These are phyloP conservation scores for Fregata magnificens DNA, from an alignment of 2,113 vertebrate species.

Conservation along the genomic window DNA sequence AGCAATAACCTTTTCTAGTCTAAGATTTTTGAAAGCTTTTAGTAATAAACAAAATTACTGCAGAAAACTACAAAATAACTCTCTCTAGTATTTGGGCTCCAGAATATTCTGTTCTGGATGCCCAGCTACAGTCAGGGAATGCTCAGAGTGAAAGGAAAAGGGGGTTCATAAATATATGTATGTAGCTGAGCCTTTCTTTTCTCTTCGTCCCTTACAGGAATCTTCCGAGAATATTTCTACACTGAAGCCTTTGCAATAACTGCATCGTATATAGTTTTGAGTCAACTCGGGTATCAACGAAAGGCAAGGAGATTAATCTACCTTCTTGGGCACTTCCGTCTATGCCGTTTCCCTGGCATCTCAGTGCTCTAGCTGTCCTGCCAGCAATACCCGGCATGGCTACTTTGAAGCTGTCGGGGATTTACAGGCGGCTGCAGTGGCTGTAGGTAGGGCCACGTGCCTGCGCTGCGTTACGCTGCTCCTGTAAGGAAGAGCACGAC, in stretches of 20 bases:
- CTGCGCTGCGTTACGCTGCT: too few relatives aligned
- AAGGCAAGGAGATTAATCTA: background rate
- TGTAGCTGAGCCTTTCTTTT: background rate
- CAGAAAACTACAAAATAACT: background rate
- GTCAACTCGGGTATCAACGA: rapidly evolving
- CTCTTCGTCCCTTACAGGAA: background rate
- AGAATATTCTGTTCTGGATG: background rate
- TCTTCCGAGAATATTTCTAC: background rate
- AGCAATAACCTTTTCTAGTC: background rate
- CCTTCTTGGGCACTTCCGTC: too few relatives aligned
- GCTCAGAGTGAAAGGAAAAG: background rate
- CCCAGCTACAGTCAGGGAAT: background rate
- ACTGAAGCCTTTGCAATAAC: background rate
- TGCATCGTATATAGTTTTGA: rapidly evolving
- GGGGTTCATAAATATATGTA: background rate
- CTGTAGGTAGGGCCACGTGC: background rate
- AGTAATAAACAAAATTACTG: background rate
- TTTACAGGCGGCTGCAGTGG: background rate
- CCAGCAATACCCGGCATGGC: background rate
- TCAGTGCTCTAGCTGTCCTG: background rate
- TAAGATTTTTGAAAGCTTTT: background rate
- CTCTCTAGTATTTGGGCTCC: background rate
- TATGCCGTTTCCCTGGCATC: background rate
- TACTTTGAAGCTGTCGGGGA: background rate
- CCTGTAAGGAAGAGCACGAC: too few relatives aligned